These are phyloP conservation scores for Stichopus horrens DNA, from an alignment of 53 echinoderm and acorn worm species.

Conservation along the genomic window DNA sequence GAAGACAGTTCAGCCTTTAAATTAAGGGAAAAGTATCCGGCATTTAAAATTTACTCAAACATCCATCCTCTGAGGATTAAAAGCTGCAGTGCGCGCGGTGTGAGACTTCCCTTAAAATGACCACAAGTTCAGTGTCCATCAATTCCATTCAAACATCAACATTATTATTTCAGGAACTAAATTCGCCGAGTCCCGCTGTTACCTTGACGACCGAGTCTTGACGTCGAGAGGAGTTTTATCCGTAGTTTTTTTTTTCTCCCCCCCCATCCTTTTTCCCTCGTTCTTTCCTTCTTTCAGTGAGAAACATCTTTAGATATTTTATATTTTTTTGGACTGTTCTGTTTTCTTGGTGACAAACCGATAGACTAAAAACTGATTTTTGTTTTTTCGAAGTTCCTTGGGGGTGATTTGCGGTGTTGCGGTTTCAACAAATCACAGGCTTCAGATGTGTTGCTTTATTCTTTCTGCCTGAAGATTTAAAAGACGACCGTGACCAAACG, in stretches of 20 bases:
- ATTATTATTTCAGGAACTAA: no score
- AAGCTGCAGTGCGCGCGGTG: not conserved
- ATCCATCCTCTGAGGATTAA: not conserved
- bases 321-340: not conserved
- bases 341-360: not conserved
- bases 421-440: not conserved
- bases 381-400: not conserved
- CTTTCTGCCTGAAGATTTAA: not conserved
- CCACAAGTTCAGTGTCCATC: not conserved
- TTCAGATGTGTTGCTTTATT: no score
- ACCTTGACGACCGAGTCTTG: not conserved
- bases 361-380: not conserved
- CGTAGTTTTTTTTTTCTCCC: not conserved
- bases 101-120: not conserved
- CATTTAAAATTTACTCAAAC: not conserved
- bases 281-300: not conserved
- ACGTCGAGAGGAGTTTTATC: not conserved
- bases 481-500: not conserved
- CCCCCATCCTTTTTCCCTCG: not conserved
- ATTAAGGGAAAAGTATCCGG: no score
- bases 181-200: not conserved
- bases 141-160: no score
- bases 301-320: not conserved
- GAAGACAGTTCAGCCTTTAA: no score
- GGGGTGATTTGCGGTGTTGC: not conserved